Base-by-base conservation (phyloP, 2,888 invertebrate species). In the Cacoxenus indagator region DNA sequence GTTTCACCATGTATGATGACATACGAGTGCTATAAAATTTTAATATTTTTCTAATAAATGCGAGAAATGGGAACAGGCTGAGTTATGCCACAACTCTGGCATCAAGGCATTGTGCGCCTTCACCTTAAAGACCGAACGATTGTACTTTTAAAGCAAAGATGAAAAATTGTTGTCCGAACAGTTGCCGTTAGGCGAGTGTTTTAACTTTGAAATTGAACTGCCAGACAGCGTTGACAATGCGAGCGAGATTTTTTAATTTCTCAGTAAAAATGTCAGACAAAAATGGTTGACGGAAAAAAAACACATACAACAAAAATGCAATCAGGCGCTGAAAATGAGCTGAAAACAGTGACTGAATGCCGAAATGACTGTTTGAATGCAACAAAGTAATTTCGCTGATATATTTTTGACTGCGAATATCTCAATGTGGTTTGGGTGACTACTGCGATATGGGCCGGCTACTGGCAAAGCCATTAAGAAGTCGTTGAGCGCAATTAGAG, bases 401-500 rank as follows among this genome's bases (percentile, higher is more conserved):
- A 14, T 31, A 31, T 31, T 51, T 22, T 51, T 22, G 51, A 51
- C 51, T 48, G 5, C 17, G 9, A 17, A 11, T 19, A 22, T 51
- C 19, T 51, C 5, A 51, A 51, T 19, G 8, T 17, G 5, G 37
- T 8, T 37, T 37, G 37, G n/a, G n/a, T n/a, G n/a, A n/a, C n/a
- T n/a, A n/a, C n/a, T n/a, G n/a, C n/a, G n/a, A n/a, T n/a, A n/a
- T n/a, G n/a, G n/a, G n/a, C n/a, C n/a, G n/a, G n/a, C n/a, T n/a
- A n/a, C n/a, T n/a, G n/a, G 37, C 61, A 24, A 62, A 62, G 61
- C 61, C 61, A 62, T 62, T 62, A 62, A 62, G 61, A 62, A 62
- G 61, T 62, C 61, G 61, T 62, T 62, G 61, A 62, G 61, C 61
- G 61, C 61, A 62, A 62, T 62, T 62, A 62, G 61, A 62, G 61